Conservation (phyloP, 23 tunicate species). For the Ciona savignyi region DNA sequence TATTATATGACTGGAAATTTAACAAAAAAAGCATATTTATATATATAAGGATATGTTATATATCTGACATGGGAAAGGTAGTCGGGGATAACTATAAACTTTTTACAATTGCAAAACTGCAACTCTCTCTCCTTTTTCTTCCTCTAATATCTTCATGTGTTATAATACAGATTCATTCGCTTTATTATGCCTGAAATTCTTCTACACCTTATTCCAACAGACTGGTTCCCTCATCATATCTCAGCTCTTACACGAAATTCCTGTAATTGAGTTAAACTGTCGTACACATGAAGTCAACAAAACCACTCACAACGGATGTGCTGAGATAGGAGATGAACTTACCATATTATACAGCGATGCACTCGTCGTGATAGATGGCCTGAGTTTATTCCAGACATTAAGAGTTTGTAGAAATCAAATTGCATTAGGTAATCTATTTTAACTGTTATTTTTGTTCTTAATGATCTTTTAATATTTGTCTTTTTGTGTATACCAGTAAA, state of each 20-base stretch:
- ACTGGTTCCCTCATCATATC: constrained; percentile 8
- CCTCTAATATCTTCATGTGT: too few relatives aligned
- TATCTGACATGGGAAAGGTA: too few relatives aligned
- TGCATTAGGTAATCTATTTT: constrained; percentile 38
- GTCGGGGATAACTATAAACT: too few relatives aligned
- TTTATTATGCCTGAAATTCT: too few relatives aligned
- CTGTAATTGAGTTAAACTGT: constrained; percentile 6
- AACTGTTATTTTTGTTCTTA: background rate
- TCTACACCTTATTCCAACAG: background rate
- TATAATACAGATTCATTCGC: too few relatives aligned
- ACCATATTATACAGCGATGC: constrained; percentile 56
- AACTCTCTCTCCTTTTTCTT: too few relatives aligned
- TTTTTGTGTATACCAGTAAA: background rate
- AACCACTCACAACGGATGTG: background rate
- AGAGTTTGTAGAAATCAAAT: constrained; percentile 76
- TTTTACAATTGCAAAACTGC: too few relatives aligned
- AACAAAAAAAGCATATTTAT: too few relatives aligned
- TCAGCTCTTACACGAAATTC: background rate
- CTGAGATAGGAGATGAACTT: constrained; percentile 30
- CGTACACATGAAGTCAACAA: background rate
- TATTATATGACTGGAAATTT: too few relatives aligned
- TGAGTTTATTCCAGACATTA: constrained; percentile 77
- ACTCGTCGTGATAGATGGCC: constrained; percentile 51
- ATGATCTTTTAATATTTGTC: background rate
- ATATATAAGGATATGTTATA: too few relatives aligned